Base-by-base conservation (phyloP, 2,113 vertebrate species). In the Otolemur garnettii region DNA sequence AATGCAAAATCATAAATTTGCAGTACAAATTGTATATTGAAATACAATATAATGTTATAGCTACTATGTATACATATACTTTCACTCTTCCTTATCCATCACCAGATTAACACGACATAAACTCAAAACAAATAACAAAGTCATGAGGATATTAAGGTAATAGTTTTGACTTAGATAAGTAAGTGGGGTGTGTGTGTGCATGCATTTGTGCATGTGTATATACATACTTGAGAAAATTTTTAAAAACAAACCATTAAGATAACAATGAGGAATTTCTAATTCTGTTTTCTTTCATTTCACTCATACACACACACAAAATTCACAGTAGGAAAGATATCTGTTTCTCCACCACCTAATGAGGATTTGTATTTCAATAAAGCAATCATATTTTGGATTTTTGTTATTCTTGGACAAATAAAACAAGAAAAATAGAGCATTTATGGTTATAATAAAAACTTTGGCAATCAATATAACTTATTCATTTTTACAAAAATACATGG, bases 401-500 rank as follows among this genome's bases (percentile, higher is more conserved):
- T 91, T 96, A 85, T 85, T 42, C 42, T 90, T 82, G 22, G 42
- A 33, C 89, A 86, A 95, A 91, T 69, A 96, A 95, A 96, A 66
- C 11, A 83, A 83, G 68, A 42, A 59, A 87, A 93, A 87, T 90
- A 92, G 87, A 79, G 30, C 90, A 90, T 87, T 96, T 95, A 96
- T 88, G 17, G n/a, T 74, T 64, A 88, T 64, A 95, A 92, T 96
- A 80, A 97, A 94, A 90, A 87, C 19, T 28, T 64, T 93, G 78
- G 90, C 94, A 96, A 71, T 87, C 66, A 87, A 87, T 17, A 92
- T 55, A 89, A 87, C 45, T 68, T 75, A 87, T 68, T 95, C 38
- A 59, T 95, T 91, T 93, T 92, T 97, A 92, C 55, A 95, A 88
- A 97, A 93, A 55, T 74, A 45, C 81, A 96, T n/a, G 59, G 42